These are phyloP conservation scores for Zhuqinia jingwanae DNA, from an alignment of 2,888 invertebrate species.

Conservation along the genomic window DNA sequence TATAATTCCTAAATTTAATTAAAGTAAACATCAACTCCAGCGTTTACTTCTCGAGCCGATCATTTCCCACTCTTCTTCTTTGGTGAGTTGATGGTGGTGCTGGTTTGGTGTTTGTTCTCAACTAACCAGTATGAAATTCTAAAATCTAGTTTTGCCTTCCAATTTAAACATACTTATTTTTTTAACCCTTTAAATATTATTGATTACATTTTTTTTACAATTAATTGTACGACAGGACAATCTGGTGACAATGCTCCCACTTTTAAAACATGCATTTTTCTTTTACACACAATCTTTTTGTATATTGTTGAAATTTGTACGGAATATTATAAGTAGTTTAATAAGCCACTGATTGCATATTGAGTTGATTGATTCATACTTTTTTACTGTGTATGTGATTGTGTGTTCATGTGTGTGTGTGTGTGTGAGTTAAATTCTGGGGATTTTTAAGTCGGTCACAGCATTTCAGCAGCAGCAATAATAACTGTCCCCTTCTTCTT, in stretches of 20 bases:
- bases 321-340: neutral
- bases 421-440: neutral
- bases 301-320: neutral
- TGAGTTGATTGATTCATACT: constrained; percentile 33
- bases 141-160: too few relatives aligned
- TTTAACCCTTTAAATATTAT: too few relatives aligned
- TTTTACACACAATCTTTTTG: neutral
- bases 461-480: neutral
- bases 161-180: neutral
- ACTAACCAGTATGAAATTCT: too few relatives aligned
- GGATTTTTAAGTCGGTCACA: constrained; percentile 37
- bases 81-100: neutral
- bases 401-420: neutral
- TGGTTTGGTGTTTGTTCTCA: neutral
- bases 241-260: neutral
- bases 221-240: neutral
- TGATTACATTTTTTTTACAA: too few relatives aligned
- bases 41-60: neutral
- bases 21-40: constrained; percentile 22
- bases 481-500: too few relatives aligned
- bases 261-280: constrained; percentile 15
- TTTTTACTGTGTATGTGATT: neutral
- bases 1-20: constrained; percentile 15
- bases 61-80: constrained; percentile 9
- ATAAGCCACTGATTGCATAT: constrained; percentile 44